Percentiles rank a stretch among this genome's conserved stretches.
Evolutionary conservation across 2,797 vertebrate genomes (phyloP).

Genomic region (Girardinus metallicus): DNA sequence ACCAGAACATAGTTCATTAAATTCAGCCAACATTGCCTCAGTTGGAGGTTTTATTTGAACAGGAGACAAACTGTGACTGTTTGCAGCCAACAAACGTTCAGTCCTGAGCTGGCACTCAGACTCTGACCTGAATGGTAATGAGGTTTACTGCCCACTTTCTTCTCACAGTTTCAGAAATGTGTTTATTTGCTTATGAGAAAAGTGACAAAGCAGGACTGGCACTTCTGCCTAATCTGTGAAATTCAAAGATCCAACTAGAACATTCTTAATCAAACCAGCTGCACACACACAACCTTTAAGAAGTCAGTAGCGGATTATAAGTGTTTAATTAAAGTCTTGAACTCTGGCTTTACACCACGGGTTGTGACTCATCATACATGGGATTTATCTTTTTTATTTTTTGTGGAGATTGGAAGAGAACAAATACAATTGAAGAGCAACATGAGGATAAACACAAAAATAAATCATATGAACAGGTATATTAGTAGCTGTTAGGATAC

Average conservation of each 20-base stretch:
- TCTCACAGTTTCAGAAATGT: neutral
- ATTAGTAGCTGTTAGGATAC: neutral
- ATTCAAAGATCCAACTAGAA: neutral
- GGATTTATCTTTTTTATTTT: neutral
- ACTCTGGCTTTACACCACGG: neutral
- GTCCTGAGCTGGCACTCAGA: neutral
- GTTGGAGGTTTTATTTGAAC: conserved; percentile 21
- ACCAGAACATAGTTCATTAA: neutral
- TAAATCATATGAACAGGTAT: neutral
- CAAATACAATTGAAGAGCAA: neutral
- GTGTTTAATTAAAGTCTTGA: neutral
- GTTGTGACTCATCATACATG: neutral
- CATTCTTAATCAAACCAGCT: neutral
- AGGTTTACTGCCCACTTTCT: conserved; percentile 6
- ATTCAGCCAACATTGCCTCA: neutral
- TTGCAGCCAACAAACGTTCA: conserved; percentile 15
- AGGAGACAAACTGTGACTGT: conserved; percentile 10
- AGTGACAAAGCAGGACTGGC: neutral
- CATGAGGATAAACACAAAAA: neutral
- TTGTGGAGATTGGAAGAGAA: neutral
- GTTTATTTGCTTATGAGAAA: neutral
- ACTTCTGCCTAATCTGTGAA: neutral
- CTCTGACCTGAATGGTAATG: conserved; percentile 39
- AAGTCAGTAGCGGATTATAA: neutral
- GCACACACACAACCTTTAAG: neutral